Evolutionary conservation across 2,888 invertebrate species (phyloP).

Genomic region (Ophioninae sp.): DNA sequence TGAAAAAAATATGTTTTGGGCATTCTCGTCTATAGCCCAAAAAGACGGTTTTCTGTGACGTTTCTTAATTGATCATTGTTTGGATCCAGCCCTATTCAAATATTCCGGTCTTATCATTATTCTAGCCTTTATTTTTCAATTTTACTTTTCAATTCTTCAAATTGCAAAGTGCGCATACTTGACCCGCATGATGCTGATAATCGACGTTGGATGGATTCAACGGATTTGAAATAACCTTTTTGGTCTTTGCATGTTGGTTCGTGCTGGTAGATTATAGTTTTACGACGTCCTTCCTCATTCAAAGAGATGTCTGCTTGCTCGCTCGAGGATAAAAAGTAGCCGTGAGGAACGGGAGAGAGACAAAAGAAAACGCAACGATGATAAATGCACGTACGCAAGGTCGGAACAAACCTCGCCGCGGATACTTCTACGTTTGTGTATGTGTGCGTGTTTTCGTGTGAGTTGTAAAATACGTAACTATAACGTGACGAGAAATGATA

Average conservation of each 20-base stretch:
- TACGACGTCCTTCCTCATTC: conserved; percentile 66
- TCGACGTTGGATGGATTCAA: not conserved
- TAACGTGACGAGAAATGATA: conserved; percentile 25
- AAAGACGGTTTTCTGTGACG: too few species aligned
- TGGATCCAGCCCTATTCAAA: too few species aligned
- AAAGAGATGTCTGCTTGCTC: conserved; percentile 46
- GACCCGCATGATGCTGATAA: not conserved
- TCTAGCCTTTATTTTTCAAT: too few species aligned
- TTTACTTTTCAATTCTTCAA: too few species aligned
- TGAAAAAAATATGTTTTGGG: too few species aligned
- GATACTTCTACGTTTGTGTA: not conserved
- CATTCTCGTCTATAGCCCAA: too few species aligned
- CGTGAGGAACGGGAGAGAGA: conserved; percentile 52
- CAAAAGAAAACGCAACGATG: conserved; percentile 54
- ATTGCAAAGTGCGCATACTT: too few species aligned
- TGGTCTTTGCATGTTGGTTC: not conserved
- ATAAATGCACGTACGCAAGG: conserved; percentile 77
- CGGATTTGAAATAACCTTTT: not conserved
- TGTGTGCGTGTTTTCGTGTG: not conserved
- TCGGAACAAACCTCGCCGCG: conserved; percentile 50
- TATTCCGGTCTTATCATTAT: too few species aligned
- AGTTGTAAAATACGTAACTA: conserved; percentile 47
- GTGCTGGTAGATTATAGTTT: conserved; percentile 26
- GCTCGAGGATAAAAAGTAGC: conserved; percentile 62
- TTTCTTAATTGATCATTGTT: too few species aligned